Conservation (phyloP, 2,113 vertebrate genomes). For the Lontra canadensis region DNA sequence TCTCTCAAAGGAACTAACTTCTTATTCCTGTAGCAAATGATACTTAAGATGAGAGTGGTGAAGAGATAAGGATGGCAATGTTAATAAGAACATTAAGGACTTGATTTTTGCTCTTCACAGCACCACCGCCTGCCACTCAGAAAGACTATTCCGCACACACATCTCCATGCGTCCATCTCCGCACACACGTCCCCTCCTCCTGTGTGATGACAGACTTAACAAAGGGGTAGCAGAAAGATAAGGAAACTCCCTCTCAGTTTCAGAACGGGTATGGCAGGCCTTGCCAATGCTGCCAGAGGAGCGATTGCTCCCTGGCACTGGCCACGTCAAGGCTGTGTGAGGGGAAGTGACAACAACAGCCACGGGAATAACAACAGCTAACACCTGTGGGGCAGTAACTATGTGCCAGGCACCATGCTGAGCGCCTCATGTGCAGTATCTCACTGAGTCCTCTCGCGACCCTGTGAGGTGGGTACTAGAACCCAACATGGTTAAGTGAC, state of each 20-base stretch:
- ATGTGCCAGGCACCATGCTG: neutral
- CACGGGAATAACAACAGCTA: neutral
- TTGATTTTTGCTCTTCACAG: neutral
- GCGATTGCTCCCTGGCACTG: neutral
- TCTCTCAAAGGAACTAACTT: conserved; percentile 33
- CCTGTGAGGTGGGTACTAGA: neutral
- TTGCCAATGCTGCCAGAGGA: neutral
- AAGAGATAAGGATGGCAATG: neutral
- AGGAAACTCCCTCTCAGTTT: conserved; percentile 16
- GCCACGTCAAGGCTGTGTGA: neutral
- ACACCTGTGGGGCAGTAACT: neutral
- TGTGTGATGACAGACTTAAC: neutral
- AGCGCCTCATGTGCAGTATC: neutral
- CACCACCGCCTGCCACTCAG: neutral
- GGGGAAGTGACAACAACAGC: neutral
- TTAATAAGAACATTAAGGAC: conserved; percentile 39
- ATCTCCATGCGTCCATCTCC: neutral
- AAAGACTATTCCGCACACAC: neutral
- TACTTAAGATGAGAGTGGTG: conserved; percentile 1
- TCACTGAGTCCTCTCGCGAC: neutral
- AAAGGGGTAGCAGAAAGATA: conserved; percentile 43
- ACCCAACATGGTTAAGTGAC: neutral
- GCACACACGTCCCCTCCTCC: neutral
- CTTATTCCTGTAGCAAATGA: neutral
- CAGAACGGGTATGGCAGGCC: neutral